phyloP scores from a whole-genome alignment of 2,888 invertebrate genomes.

The Shargacucullia verbasci region DNA sequence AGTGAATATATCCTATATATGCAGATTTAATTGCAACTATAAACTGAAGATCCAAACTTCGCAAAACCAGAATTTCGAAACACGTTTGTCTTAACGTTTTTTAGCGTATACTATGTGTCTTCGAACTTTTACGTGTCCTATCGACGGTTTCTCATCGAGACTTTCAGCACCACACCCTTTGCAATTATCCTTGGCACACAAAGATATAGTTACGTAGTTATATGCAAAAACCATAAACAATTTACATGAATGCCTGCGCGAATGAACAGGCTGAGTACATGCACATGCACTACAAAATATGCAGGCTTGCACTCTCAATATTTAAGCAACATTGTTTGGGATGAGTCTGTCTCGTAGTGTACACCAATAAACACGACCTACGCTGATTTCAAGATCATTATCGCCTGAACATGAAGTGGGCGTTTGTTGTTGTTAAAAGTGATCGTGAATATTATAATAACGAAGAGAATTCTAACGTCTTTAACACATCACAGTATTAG shows the following conservation, averaged over 20 bases:
- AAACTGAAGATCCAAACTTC: conserved; percentile 33
- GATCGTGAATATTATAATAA: conserved; percentile 82
- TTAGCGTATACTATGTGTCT: conserved; percentile 22
- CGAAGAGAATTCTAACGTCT: conserved; percentile 66
- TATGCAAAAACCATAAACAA: conserved; percentile 37
- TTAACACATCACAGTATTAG: conserved; percentile 62
- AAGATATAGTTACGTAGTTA: conserved; percentile 39
- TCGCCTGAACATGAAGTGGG: conserved; percentile 76
- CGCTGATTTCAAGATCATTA: conserved; percentile 85
- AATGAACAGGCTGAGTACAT: conserved; percentile 13
- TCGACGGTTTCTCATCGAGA: conserved; percentile 44
- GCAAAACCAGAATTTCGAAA: conserved; percentile 45
- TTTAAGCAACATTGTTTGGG: conserved; percentile 59
- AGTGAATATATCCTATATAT: conserved; percentile 15
- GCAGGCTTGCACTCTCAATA: conserved; percentile 48
- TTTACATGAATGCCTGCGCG: conserved; percentile 23
- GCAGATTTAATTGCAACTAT: conserved; percentile 29
- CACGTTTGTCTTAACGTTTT: conserved; percentile 36
- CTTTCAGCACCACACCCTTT: conserved; percentile 58
- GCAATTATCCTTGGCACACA: conserved; percentile 65
- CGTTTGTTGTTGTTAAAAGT: conserved; percentile 74
- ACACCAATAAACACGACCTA: conserved; percentile 83
- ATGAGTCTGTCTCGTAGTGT: conserved; percentile 59
- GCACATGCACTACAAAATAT: conserved; percentile 41
- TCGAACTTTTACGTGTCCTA: conserved; percentile 56